These are phyloP conservation scores for Rhinella marina DNA, from an alignment of 2,797 vertebrate species.

Conservation along the genomic window DNA sequence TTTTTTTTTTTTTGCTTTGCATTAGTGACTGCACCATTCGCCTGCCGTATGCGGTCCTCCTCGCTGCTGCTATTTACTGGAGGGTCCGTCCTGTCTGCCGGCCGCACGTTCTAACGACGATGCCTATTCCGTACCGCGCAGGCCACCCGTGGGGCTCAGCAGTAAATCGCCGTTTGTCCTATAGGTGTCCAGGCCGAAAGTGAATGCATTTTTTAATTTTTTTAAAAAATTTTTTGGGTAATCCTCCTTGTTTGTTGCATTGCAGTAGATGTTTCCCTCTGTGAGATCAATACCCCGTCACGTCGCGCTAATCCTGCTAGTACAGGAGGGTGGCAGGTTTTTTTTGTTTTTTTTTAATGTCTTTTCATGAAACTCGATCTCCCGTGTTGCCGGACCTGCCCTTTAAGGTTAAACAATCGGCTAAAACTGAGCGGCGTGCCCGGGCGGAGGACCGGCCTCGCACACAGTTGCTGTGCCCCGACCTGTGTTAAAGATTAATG, in stretches of 20 bases:
- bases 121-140: not conserved
- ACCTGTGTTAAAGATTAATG: constrained; percentile 71
- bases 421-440: constrained; percentile 34
- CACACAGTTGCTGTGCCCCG: constrained; percentile 65
- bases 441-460: constrained; percentile 61
- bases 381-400: constrained; percentile 64
- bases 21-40: constrained; percentile 30
- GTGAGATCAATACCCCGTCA: constrained; percentile 67
- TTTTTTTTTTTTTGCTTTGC: not conserved
- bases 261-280: constrained; percentile 72
- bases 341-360: not conserved
- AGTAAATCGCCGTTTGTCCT: not conserved
- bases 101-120: not conserved
- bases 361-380: constrained; percentile 63
- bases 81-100: not conserved
- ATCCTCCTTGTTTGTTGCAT: constrained; percentile 71
- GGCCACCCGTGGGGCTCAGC: not conserved
- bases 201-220: not conserved
- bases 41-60: constrained; percentile 4
- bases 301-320: not conserved
- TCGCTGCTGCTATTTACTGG: not conserved
- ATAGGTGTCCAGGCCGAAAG: not conserved
- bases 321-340: constrained; percentile 33
- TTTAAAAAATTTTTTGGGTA: not conserved
- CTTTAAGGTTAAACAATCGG: constrained; percentile 61